Evolutionary conservation across 2,113 vertebrate genomes (phyloP).

Genomic region (Perognathus longimembris): DNA sequence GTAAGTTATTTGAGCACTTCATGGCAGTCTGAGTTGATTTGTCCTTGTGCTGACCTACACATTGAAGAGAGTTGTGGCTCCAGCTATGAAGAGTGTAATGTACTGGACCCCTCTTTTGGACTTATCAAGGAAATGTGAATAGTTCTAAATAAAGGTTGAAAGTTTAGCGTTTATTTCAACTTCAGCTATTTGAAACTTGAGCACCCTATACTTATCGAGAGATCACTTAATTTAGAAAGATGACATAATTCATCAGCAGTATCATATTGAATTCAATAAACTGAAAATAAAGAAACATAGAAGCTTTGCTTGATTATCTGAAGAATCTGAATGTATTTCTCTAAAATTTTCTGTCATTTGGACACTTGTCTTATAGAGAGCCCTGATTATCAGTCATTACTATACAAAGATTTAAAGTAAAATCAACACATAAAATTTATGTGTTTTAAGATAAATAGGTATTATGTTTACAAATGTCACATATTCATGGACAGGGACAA

Average conservation of each 20-base stretch:
- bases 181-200: too few species aligned
- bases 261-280: not conserved
- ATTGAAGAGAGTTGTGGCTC: not conserved
- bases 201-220: too few species aligned
- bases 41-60: not conserved
- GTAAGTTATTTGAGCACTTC: not conserved
- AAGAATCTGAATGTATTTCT: not conserved
- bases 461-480: not conserved
- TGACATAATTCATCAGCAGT: too few species aligned
- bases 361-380: not conserved
- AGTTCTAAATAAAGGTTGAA: not conserved
- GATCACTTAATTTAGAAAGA: too few species aligned
- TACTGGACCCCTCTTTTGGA: fast-evolving
- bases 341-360: not conserved
- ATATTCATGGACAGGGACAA: not conserved
- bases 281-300: fast-evolving
- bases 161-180: fast-evolving
- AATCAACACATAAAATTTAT: not conserved
- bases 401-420: not conserved
- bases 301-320: not conserved
- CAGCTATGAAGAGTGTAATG: not conserved
- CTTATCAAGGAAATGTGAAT: not conserved
- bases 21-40: not conserved
- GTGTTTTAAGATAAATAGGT: not conserved
- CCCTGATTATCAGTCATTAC: not conserved